phyloP scores from a whole-genome alignment of 2,888 invertebrate genomes.

The Drosophila multiciliata region DNA sequence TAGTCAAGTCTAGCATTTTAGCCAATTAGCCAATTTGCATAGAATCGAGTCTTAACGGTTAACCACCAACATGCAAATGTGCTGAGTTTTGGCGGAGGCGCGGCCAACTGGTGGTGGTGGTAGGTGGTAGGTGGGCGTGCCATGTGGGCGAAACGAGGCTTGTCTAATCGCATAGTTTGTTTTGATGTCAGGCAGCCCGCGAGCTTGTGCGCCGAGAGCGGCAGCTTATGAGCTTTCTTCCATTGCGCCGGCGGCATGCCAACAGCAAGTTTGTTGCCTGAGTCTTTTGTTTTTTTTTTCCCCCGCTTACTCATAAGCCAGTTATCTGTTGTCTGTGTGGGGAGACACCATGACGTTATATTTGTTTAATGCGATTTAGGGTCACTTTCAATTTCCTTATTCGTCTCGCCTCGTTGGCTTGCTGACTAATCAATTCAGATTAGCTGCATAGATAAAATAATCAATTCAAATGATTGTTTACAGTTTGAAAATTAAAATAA shows the following conservation, averaged over 20 bases:
- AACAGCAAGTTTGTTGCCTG: constrained; percentile 55
- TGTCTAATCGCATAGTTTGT: constrained; percentile 70
- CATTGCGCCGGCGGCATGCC: constrained; percentile 12
- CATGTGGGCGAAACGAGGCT: constrained; percentile 60
- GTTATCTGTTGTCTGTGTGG: constrained; percentile 28
- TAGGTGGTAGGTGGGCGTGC: constrained; percentile 40
- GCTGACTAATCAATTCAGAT: constrained; percentile 28
- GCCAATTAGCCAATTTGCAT: constrained; percentile 70
- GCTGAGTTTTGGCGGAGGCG: neutral
- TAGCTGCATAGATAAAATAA: constrained; percentile 6
- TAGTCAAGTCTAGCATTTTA: constrained; percentile 32
- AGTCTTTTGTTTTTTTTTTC: constrained; percentile 52
- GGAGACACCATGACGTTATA: constrained; percentile 41
- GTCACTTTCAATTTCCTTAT: constrained; percentile 49
- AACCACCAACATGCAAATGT: constrained; percentile 13
- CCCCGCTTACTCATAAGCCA: constrained; percentile 39
- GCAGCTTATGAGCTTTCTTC: constrained; percentile 58
- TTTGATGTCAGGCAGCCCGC: constrained; percentile 47
- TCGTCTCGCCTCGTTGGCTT: constrained; percentile 21
- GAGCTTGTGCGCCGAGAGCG: constrained; percentile 33
- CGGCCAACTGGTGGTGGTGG: neutral
- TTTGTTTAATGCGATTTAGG: constrained; percentile 23
- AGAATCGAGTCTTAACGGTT: constrained; percentile 44
- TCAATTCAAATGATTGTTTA: constrained; percentile 26
- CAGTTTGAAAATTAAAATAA: constrained; percentile 4